Conservation (phyloP, 2,888 invertebrate genomes). For the Andrena camellia region DNA sequence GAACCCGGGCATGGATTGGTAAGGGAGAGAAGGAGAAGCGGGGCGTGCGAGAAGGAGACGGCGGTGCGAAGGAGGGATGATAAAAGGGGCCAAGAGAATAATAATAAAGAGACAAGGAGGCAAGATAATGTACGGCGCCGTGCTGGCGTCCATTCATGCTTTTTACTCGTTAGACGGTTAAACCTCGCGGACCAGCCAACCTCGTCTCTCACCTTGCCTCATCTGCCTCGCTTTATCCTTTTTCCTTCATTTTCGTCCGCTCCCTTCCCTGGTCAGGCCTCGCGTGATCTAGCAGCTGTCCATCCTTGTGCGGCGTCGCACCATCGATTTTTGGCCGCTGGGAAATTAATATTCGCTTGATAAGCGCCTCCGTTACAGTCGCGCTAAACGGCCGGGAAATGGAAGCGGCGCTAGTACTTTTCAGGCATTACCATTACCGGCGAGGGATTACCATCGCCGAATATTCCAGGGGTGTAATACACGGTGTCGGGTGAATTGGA, state of each 20-base stretch:
- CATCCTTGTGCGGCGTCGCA: no score
- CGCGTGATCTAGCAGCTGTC: no score
- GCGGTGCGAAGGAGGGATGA: constrained; percentile 41
- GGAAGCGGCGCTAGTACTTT: no score
- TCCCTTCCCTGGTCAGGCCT: no score
- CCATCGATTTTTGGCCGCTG: no score
- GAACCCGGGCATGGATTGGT: background rate
- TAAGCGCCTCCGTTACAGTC: no score
- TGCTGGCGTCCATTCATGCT: constrained; percentile 83
- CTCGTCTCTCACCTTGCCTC: constrained; percentile 67
- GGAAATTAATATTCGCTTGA: no score
- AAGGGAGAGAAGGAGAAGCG: background rate
- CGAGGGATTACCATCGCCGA: no score
- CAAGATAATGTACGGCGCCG: constrained; percentile 80
- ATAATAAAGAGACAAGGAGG: constrained; percentile 74
- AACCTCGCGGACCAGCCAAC: constrained; percentile 66
- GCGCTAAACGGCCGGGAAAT: no score
- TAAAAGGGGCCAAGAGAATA: constrained; percentile 65
- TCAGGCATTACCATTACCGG: no score
- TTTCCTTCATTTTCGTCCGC: constrained; percentile 6
- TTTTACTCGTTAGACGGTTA: constrained; percentile 81
- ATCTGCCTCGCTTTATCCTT: constrained; percentile 30
- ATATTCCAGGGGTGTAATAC: no score
- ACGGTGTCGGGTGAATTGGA: no score
- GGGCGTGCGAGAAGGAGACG: constrained; percentile 7